Conservation (phyloP, 2,113 vertebrate species). For the Arvicanthis niloticus region DNA sequence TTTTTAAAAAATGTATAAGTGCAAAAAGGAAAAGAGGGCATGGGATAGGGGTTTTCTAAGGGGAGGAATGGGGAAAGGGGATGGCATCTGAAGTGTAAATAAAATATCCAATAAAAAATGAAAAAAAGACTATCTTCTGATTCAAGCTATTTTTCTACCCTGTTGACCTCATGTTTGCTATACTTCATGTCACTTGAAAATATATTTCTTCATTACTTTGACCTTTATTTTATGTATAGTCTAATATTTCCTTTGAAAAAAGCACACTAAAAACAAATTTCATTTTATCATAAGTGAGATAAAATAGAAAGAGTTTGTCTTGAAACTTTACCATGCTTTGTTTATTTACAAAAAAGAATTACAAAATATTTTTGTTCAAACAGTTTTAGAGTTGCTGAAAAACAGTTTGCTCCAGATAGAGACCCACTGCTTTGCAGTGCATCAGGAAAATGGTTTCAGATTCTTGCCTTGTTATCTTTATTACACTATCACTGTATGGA, state of each 20-base stretch:
- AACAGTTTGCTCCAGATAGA: background rate
- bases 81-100: too few species aligned
- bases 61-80: too few species aligned
- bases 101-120: too few species aligned
- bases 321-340: background rate
- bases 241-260: background rate
- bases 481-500: background rate
- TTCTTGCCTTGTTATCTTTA: background rate
- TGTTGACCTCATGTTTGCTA: background rate
- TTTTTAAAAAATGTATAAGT: too few species aligned
- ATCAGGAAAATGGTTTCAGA: background rate
- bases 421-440: background rate
- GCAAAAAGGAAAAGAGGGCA: too few species aligned
- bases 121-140: too few species aligned
- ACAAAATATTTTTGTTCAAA: background rate
- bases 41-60: too few species aligned
- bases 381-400: background rate
- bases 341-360: background rate
- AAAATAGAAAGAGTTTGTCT: background rate
- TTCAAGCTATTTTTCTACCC: background rate
- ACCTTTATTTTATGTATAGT: background rate
- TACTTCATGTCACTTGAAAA: background rate
- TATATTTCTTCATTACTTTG: background rate
- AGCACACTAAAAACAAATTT: background rate
- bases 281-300: background rate